Conservation (phyloP, 2,113 vertebrate genomes). For the Himantopus leucocephalus region DNA sequence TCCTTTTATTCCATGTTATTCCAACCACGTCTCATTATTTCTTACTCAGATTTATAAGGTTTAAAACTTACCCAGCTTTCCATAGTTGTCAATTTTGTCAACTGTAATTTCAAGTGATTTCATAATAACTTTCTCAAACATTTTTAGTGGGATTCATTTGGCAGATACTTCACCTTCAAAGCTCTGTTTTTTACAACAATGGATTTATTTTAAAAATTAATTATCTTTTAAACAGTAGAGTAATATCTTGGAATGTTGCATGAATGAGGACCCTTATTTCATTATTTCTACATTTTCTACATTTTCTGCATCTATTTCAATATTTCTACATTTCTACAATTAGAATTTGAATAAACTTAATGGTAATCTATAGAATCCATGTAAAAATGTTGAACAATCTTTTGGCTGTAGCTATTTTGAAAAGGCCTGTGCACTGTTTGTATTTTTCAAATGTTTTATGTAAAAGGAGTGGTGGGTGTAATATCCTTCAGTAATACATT, state of each 20-base stretch:
- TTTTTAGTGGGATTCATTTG: not conserved
- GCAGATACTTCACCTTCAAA: not conserved
- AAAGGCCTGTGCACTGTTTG: not conserved
- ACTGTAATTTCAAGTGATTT: not conserved
- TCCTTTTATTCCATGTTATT: not conserved
- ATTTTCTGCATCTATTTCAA: not conserved
- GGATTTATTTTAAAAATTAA: not conserved
- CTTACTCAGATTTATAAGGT: not conserved
- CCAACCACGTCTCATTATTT: not conserved
- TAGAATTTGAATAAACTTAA: not conserved
- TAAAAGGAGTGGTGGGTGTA: not conserved
- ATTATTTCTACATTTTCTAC: not conserved
- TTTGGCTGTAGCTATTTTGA: not conserved
- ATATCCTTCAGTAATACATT: not conserved
- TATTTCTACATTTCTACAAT: not conserved
- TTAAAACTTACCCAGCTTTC: not conserved
- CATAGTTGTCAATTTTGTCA: not conserved
- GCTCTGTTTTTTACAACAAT: not conserved
- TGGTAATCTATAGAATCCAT: not conserved
- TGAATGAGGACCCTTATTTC: not conserved
- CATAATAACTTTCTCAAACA: not conserved
- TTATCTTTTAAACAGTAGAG: not conserved
- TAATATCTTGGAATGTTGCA: not conserved
- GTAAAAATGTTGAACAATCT: not conserved
- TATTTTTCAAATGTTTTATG: not conserved